Percentiles rank a stretch among this genome's conserved stretches.
Evolutionary conservation across 1,140 invertebrate species (phyloP).

Genomic region (Rhagoletis zephyria): DNA sequence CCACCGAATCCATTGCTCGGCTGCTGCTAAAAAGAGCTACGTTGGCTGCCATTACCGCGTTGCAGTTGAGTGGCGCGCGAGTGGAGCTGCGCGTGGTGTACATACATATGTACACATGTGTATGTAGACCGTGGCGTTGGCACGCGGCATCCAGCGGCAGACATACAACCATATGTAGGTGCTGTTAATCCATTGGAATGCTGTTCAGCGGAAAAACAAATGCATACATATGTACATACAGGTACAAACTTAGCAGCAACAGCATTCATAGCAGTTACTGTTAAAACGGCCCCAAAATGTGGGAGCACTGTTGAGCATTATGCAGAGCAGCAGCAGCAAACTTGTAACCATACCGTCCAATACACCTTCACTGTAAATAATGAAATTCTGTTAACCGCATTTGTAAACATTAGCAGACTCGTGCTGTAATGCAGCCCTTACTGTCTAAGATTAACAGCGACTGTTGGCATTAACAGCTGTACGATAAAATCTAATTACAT

Average conservation of each 20-base stretch:
- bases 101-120: too few relatives aligned
- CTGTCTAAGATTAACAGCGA: not conserved
- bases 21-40: slow-evolving; percentile 49
- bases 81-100: slow-evolving; percentile 29
- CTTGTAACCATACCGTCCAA: not conserved
- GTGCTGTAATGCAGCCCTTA: not conserved
- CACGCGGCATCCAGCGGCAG: slow-evolving; percentile 26
- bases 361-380: not conserved
- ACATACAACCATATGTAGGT: not conserved
- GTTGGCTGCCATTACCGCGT: not conserved
- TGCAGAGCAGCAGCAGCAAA: not conserved
- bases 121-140: not conserved
- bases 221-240: not conserved
- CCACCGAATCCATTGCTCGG: slow-evolving; percentile 46
- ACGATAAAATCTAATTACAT: too few relatives aligned
- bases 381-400: not conserved
- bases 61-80: not conserved
- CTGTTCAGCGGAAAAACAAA: not conserved
- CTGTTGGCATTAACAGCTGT: too few relatives aligned
- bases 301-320: not conserved
- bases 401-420: too few relatives aligned
- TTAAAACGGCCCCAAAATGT: slow-evolving; percentile 4
- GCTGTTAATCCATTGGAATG: slow-evolving; percentile 48
- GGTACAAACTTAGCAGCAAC: not conserved
- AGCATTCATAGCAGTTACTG: not conserved